A percentile compares a stretch with the other conserved stretches of the same genome.
phyloP scores from a whole-genome alignment of 2,797 vertebrate genomes.

The Phoxinus dragarum region DNA sequence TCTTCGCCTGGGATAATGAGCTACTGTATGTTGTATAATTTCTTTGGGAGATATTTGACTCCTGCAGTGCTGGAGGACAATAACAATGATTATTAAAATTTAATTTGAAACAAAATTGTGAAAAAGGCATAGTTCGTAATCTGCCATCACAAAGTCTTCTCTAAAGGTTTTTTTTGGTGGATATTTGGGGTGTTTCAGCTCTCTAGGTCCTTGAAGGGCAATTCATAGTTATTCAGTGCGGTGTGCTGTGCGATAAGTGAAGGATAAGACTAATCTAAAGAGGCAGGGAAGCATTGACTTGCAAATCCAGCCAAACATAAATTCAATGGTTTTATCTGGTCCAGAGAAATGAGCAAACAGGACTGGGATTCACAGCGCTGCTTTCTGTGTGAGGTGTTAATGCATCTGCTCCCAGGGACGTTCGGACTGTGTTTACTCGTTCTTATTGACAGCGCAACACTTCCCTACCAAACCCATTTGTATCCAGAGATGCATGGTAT shows the following conservation, averaged over 20 bases:
- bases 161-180: background rate
- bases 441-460: conserved; percentile 56
- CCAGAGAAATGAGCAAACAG: conserved; percentile 53
- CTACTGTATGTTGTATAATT: conserved; percentile 33
- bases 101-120: conserved; percentile 39
- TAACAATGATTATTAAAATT: conserved; percentile 46
- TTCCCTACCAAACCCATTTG: conserved; percentile 56
- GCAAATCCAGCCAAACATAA: conserved; percentile 57
- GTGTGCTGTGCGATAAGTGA: conserved; percentile 52
- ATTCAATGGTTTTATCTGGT: conserved; percentile 56
- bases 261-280: conserved; percentile 59
- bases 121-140: background rate
- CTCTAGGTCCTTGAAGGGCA: conserved; percentile 16
- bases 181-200: background rate
- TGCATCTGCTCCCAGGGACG: conserved; percentile 28
- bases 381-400: conserved; percentile 28
- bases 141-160: background rate
- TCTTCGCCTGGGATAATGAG: conserved; percentile 29
- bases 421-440: conserved; percentile 49
- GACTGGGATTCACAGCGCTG: conserved; percentile 41
- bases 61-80: background rate
- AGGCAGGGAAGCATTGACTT: conserved; percentile 57
- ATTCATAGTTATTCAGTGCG: conserved; percentile 53
- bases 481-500: conserved; percentile 59
- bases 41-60: conserved; percentile 32